Percentiles rank a stretch among this genome's conserved stretches.
These are phyloP conservation scores for Blastobasis lacticolella DNA, from an alignment of 2,888 invertebrate genomes.

Conservation along the genomic window DNA sequence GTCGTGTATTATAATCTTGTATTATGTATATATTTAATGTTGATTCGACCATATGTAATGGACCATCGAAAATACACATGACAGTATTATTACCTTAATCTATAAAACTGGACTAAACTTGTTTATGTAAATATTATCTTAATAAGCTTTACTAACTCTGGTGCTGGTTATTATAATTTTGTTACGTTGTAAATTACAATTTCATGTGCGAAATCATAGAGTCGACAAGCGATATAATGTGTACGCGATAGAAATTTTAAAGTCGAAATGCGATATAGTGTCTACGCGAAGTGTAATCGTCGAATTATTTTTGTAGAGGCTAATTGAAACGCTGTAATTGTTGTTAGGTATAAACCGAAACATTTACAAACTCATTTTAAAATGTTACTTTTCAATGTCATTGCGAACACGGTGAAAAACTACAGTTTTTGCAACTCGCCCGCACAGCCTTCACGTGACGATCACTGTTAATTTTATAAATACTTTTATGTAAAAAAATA, in stretches of 20 bases:
- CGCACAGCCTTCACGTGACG: conserved; percentile 38
- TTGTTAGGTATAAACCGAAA: conserved; percentile 14
- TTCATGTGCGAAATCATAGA: conserved; percentile 43
- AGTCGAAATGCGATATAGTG: conserved; percentile 12
- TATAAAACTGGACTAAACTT: background rate
- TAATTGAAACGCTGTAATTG: conserved; percentile 6
- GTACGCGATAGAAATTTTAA: background rate
- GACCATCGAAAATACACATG: conserved; percentile 69
- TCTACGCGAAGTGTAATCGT: conserved; percentile 15
- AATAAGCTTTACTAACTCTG: conserved; percentile 49
- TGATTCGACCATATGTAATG: conserved; percentile 33
- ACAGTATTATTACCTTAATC: conserved; percentile 22
- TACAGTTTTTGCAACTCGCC: conserved; percentile 34
- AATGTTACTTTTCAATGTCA: conserved; percentile 41
- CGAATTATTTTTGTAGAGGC: conserved; percentile 12
- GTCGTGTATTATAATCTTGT: background rate
- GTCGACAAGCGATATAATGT: conserved; percentile 24
- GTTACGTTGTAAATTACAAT: conserved; percentile 27
- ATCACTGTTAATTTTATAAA: conserved; percentile 40
- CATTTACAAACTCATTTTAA: conserved; percentile 17
- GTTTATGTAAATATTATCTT: conserved; percentile 5
- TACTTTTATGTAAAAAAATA: conserved; percentile 3
- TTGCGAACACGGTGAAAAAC: conserved; percentile 36
- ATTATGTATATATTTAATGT: background rate
- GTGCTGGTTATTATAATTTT: conserved; percentile 46